phyloP scores from a whole-genome alignment of 1,140 invertebrate genomes.

The Idris sp. region DNA sequence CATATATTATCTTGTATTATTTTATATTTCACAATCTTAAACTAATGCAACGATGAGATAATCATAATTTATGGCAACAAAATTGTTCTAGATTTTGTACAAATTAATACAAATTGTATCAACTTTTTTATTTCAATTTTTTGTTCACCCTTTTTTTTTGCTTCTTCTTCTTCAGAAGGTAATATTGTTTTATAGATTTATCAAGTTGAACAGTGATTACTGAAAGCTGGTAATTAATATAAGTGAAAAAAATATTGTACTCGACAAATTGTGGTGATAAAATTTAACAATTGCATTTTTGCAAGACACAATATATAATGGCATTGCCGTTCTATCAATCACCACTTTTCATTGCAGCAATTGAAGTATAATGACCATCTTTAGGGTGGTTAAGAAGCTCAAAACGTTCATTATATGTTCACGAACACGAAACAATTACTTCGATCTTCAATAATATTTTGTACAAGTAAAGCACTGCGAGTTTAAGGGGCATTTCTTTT shows the following conservation, averaged over 20 bases:
- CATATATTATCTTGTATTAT: slow-evolving; percentile 55
- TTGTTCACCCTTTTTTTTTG: too few species aligned
- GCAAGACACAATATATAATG: slow-evolving; percentile 25
- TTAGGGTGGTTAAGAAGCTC: slow-evolving; percentile 23
- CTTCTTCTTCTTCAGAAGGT: too few species aligned
- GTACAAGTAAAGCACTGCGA: too few species aligned
- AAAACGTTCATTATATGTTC: slow-evolving; percentile 14
- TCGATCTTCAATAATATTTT: too few species aligned
- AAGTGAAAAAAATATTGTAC: not conserved
- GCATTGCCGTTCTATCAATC: slow-evolving; percentile 22
- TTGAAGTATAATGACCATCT: slow-evolving; percentile 27
- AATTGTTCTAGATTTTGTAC: too few species aligned
- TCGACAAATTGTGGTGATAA: slow-evolving; percentile 17
- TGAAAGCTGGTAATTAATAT: slow-evolving; percentile 14
- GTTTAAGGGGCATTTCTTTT: too few species aligned
- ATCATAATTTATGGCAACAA: not conserved
- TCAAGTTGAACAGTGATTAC: too few species aligned
- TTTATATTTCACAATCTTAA: slow-evolving; percentile 50
- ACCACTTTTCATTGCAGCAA: slow-evolving; percentile 26
- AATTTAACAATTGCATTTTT: slow-evolving; percentile 34
- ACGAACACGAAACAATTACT: slow-evolving; percentile 4
- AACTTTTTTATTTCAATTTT: too few species aligned
- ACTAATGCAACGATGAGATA: too few species aligned
- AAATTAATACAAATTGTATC: too few species aligned
- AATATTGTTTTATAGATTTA: too few species aligned